phyloP scores from a whole-genome alignment of 2,888 invertebrate genomes.

The Watsonalla binaria region DNA sequence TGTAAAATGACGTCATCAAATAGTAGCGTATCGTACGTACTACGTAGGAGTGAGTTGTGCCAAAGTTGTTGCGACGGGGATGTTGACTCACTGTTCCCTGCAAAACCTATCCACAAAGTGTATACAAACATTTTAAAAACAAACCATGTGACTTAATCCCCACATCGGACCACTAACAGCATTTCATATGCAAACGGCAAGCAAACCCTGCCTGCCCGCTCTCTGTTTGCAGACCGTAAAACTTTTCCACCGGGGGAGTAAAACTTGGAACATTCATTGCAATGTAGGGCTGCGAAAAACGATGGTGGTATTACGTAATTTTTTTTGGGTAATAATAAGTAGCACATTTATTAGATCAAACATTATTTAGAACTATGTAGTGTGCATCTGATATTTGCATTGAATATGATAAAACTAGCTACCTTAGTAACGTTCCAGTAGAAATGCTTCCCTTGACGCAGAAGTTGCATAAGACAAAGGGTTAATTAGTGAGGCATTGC shows the following conservation, averaged over 20 bases:
- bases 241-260: constrained; percentile 40
- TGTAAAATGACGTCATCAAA: constrained; percentile 50
- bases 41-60: constrained; percentile 20
- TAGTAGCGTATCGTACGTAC: constrained; percentile 34
- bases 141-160: constrained; percentile 32
- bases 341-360: too few species aligned
- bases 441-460: not conserved
- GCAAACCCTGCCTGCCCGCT: constrained; percentile 33
- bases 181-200: constrained; percentile 54
- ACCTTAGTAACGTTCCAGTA: not conserved
- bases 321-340: too few species aligned
- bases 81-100: constrained; percentile 41
- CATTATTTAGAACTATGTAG: too few species aligned
- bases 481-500: constrained; percentile 52
- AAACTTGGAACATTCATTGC: constrained; percentile 34
- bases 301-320: too few species aligned
- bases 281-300: constrained; percentile 30
- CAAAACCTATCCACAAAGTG: constrained; percentile 16
- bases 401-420: too few species aligned
- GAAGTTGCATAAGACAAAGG: constrained; percentile 20
- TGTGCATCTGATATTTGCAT: too few species aligned
- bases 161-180: constrained; percentile 38
- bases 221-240: constrained; percentile 47
- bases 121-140: too few species aligned
- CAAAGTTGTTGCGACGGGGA: constrained; percentile 27